Conservation (phyloP, 2,113 vertebrate species). For the Chloebia gouldiae region DNA sequence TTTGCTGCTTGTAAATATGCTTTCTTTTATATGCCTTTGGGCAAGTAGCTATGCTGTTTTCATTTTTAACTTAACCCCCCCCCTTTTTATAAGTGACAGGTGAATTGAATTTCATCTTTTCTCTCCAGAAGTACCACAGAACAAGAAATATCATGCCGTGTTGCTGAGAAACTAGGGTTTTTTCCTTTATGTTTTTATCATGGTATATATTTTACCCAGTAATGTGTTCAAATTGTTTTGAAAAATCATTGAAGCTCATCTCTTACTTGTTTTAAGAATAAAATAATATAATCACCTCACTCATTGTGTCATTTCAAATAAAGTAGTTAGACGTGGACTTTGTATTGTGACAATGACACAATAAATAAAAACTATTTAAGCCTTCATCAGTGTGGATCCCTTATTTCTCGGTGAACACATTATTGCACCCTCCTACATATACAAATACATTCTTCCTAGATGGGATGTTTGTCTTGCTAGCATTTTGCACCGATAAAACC, state of each 20-base stretch:
- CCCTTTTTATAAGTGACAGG: background rate
- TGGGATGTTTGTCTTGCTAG: background rate
- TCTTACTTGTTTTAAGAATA: slow-evolving; percentile 14
- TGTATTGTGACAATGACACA: slow-evolving; percentile 6
- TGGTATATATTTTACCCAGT: background rate
- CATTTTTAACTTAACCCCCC: background rate
- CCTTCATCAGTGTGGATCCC: background rate
- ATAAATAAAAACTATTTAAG: background rate
- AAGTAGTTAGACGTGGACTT: background rate
- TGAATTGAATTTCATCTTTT: background rate
- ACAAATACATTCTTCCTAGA: background rate
- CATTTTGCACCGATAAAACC: background rate
- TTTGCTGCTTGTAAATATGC: background rate
- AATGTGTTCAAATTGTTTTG: background rate
- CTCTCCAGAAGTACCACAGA: background rate
- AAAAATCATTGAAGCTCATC: background rate
- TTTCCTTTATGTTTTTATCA: slow-evolving; percentile 7
- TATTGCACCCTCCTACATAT: background rate
- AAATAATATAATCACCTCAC: background rate
- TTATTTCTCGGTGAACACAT: background rate
- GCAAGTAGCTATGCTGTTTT: background rate
- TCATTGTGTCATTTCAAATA: background rate
- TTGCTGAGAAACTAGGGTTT: background rate
- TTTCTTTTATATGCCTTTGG: background rate
- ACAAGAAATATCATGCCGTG: background rate